Evolutionary conservation across 2,888 invertebrate genomes (phyloP), one percentile per base, ranked within the genome.

Genomic region (Psylliodes chrysocephalus): DNA sequence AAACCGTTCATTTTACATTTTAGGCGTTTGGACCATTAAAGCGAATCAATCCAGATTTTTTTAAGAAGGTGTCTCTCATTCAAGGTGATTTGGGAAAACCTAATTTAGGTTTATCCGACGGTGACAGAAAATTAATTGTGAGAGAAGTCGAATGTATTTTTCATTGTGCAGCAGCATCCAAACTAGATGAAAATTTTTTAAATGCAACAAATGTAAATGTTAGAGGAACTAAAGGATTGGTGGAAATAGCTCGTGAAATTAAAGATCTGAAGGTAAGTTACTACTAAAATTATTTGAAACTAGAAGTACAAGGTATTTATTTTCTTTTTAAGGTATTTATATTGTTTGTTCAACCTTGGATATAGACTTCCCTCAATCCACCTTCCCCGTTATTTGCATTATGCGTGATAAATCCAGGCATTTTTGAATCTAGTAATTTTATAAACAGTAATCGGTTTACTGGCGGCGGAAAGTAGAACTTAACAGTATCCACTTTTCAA

Each of bases 101-200:
- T 7, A 83, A 84, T 63, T 77, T 89, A 35, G 88, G 87, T 33
- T 75, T 88, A 53, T 83, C 81, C 53, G 74, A 81, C 0, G 77
- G 83, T 28, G 86, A 88, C 72, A 85, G 86, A 68, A 76, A 81
- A 42, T 73, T 78, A 14, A 71, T 87, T 18, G 75, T 79, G 25
- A 81, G 85, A 10, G 85, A 89, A 69, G 87, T 90, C 19, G 81
- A 84, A 47, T 82, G 90, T 42, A 87, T 93, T 12, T 89, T 93
- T 77, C 92, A 93, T 78, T 88, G 88, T 35, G 92, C 91, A 1
- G 92, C 91, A 0, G 91, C 90, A 1, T 88, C 91, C 14, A 85
- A 87, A 66, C 91, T 93, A 76, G 89, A 91, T 75, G 91, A 91
- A 77, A 85, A 85, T 17, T 81, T 93, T n/a, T 85, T 86, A 79